Conservation (phyloP, 2,797 vertebrate species). For the Notolepis coatsorum region DNA sequence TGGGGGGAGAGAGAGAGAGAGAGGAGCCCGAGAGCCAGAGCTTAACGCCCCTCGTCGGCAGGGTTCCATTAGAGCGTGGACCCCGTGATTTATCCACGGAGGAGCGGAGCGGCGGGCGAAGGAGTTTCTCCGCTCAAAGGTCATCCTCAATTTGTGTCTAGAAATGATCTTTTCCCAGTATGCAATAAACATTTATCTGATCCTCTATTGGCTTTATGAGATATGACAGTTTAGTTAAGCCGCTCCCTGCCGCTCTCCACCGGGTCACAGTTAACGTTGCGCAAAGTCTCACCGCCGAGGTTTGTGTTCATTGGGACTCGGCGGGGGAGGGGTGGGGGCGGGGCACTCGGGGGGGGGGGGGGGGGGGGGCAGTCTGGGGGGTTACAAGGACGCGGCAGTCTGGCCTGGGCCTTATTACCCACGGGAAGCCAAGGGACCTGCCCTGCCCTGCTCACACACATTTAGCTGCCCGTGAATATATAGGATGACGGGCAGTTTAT, state of each 20-base stretch:
- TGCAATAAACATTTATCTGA: slow-evolving; percentile 99
- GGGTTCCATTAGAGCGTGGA: slow-evolving; percentile 76
- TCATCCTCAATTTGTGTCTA: slow-evolving; percentile 99
- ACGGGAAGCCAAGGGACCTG: slow-evolving; percentile 53
- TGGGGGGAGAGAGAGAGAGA: slow-evolving; percentile 63
- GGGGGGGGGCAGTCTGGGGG: neutral
- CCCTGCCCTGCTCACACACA: slow-evolving; percentile 64
- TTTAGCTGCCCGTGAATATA: slow-evolving; percentile 72
- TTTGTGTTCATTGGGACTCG: slow-evolving; percentile 77
- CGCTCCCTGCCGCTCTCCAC: slow-evolving; percentile 90
- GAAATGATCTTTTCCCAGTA: slow-evolving; percentile 98
- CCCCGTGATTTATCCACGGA: slow-evolving; percentile 83
- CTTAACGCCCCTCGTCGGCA: slow-evolving; percentile 77
- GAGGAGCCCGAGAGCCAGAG: slow-evolving; percentile 38
- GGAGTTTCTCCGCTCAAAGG: slow-evolving; percentile 97
- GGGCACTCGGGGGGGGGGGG: neutral
- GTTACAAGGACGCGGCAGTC: slow-evolving; percentile 72
- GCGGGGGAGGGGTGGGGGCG: slow-evolving; percentile 29
- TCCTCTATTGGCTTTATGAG: slow-evolving; percentile 98
- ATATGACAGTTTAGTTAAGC: slow-evolving; percentile 99
- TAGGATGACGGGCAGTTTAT: too few species aligned
- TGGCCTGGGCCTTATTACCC: slow-evolving; percentile 59
- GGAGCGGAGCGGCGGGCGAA: slow-evolving; percentile 43
- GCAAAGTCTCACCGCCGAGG: slow-evolving; percentile 91
- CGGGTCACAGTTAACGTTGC: slow-evolving; percentile 96